Percentiles rank a stretch among this genome's conserved stretches.
These are phyloP conservation scores for Pachypeltis micranthus DNA, from an alignment of 1,140 invertebrate genomes.

Conservation along the genomic window DNA sequence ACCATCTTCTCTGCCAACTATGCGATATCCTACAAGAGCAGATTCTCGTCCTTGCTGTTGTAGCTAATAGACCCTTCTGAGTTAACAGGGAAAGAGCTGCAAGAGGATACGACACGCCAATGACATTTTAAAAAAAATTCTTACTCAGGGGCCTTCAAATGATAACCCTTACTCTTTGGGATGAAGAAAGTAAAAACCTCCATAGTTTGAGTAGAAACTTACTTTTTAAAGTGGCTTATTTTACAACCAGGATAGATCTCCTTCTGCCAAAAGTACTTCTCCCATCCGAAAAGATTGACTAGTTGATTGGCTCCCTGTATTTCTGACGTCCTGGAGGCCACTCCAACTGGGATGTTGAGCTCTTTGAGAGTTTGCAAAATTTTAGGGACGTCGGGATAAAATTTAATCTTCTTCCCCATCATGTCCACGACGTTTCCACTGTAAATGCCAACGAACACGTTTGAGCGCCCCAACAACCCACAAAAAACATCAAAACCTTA, in stretches of 20 bases:
- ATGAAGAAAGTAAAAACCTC: not conserved
- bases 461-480: no score
- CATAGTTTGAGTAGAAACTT: slow-evolving; percentile 28
- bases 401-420: not conserved
- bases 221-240: slow-evolving; percentile 54
- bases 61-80: no score
- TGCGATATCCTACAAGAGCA: no score
- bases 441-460: no score
- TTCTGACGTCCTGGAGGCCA: slow-evolving; percentile 56
- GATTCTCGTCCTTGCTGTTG: no score
- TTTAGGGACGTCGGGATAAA: slow-evolving; percentile 42
- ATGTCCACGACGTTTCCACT: not conserved
- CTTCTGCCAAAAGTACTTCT: slow-evolving; percentile 54
- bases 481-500: no score
- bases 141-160: no score
- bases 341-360: slow-evolving; percentile 45
- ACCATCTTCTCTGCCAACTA: no score
- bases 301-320: slow-evolving; percentile 51
- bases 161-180: not conserved
- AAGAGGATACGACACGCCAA: no score
- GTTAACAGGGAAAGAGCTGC: no score
- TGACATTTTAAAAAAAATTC: no score
- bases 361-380: slow-evolving; percentile 44
- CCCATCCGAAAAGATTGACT: slow-evolving; percentile 54
- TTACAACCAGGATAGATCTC: slow-evolving; percentile 67